Conservation (phyloP, 2,888 invertebrate genomes). For the Clistopyga incitator region DNA sequence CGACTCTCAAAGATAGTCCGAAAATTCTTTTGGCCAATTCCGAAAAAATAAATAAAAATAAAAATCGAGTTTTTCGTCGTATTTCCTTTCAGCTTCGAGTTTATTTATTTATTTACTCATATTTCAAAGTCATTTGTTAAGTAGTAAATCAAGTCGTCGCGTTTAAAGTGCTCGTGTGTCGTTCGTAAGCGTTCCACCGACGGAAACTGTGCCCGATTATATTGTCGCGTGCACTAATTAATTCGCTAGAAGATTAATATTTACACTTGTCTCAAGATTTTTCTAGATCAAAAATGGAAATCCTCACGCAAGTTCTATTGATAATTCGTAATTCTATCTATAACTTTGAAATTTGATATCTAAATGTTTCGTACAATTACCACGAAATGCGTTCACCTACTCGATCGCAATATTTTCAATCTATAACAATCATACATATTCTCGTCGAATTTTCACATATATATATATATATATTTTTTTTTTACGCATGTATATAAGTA, state of each 20-base stretch:
- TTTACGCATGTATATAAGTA: conserved; percentile 28
- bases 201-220: conserved; percentile 60
- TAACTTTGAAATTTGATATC: conserved; percentile 5
- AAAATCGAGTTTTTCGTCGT: background rate
- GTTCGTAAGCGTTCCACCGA: conserved; percentile 56
- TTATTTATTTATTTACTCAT: background rate
- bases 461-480: no score
- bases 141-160: background rate
- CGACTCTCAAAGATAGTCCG: background rate
- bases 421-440: conserved; percentile 46
- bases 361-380: conserved; percentile 30
- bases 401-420: conserved; percentile 38
- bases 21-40: background rate
- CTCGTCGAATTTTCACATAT: conserved; percentile 20
- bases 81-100: background rate
- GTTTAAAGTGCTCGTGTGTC: conserved; percentile 15
- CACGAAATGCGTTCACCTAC: conserved; percentile 44
- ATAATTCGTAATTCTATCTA: conserved; percentile 36
- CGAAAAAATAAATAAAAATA: conserved; percentile 16
- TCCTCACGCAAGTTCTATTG: background rate
- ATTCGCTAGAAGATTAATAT: conserved; percentile 65
- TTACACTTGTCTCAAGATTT: conserved; percentile 21
- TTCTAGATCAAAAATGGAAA: conserved; percentile 25
- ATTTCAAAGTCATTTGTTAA: background rate
- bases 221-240: conserved; percentile 74